Base-by-base conservation (phyloP, 2,888 invertebrate species). In the Ennomos erosarius region DNA sequence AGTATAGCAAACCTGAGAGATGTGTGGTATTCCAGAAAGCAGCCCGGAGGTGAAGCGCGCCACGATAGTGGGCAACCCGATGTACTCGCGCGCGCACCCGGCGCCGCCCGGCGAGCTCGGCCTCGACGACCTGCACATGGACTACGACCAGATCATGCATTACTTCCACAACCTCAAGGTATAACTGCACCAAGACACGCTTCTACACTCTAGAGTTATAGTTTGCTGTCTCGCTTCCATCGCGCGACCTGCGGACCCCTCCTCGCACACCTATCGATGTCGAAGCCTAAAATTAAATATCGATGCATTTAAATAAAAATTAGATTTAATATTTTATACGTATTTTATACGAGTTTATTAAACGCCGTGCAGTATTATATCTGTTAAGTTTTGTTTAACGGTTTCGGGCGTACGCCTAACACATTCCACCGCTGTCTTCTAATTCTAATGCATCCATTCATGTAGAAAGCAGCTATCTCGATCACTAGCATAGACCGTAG, bases 91-190 rank as follows among this genome's bases (percentile, higher is more conserved):
- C 92, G 93, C 83, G 82, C 71, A 77, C 65, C 88, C 87, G 52
- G 44, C 88, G 82, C 85, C 64, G 73, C 82, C 66, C 65, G 68
- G 86, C 87, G 87, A 95, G 69, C 94, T 96, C 62, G 95, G 94
- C 49, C 92, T 97, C 72, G 97, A 97, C 87, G 97, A 97, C 86
- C 94, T 97, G 68, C 97, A 97, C 82, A 97, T 99, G 98, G 98
- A 98, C 92, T 99, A 99, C 92, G 98, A 98, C 87, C 98, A 98
- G 94, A 97, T 99, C 88, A 97, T 98, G 97, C 97, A 98, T 87
- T 98, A 99, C 92, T 99, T 99, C 94, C 98, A 98, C 93, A 98
- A 98, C 94, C 94, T 99, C 83, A 99, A 99, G 95, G 98, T 98
- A 94, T 90, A 91, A 85, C 84, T 77, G 76, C 76, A 70, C 82